These are phyloP conservation scores for Anoura caudifer DNA, from an alignment of 2,113 vertebrate species.

Conservation along the genomic window DNA sequence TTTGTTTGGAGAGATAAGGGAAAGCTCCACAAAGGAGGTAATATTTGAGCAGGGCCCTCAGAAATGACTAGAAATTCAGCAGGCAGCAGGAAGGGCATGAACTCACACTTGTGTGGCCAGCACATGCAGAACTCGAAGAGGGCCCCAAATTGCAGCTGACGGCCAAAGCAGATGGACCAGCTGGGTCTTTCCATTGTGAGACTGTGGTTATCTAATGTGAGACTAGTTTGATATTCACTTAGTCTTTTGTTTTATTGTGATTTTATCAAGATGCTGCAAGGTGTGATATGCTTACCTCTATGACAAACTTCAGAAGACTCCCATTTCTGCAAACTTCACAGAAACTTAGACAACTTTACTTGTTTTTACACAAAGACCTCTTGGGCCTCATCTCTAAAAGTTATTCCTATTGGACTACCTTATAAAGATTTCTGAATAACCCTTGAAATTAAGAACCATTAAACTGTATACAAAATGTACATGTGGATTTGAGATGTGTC, in stretches of 20 bases:
- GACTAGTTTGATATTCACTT: neutral
- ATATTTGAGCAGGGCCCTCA: neutral
- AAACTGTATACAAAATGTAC: slow-evolving; percentile 72
- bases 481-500: slow-evolving; percentile 72
- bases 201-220: neutral
- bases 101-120: slow-evolving; percentile 53
- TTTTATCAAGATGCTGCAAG: slow-evolving; percentile 8
- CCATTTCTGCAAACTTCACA: neutral
- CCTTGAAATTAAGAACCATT: slow-evolving; percentile 67
- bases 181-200: slow-evolving; percentile 20
- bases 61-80: slow-evolving; percentile 21
- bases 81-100: slow-evolving; percentile 27
- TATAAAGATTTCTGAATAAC: slow-evolving; percentile 50
- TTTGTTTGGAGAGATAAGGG: neutral
- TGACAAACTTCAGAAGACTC: neutral
- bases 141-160: slow-evolving; percentile 26
- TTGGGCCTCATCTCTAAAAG: neutral
- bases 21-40: slow-evolving; percentile 25
- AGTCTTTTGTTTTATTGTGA: neutral
- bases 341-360: neutral
- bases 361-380: neutral
- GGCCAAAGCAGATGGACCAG: slow-evolving; percentile 56
- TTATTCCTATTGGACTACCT: slow-evolving; percentile 25
- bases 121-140: neutral
- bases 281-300: neutral